These are phyloP conservation scores for Halocaridina rubra DNA, from an alignment of 2,888 invertebrate genomes.

Conservation along the genomic window DNA sequence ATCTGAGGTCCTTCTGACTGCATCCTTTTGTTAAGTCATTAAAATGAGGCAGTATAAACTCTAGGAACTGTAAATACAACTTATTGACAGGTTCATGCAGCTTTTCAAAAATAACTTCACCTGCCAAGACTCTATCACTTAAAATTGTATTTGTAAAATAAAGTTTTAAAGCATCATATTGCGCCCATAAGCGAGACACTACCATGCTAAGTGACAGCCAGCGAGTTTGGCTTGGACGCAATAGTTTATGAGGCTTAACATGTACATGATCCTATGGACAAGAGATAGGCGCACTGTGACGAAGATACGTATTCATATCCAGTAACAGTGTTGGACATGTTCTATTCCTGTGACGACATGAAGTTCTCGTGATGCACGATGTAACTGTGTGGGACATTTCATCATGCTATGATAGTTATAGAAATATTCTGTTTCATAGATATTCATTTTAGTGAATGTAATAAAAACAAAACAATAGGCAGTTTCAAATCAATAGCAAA, in stretches of 20 bases:
- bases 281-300: too few species aligned
- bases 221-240: slow-evolving; percentile 19
- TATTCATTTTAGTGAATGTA: too few species aligned
- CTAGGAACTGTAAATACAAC: slow-evolving; percentile 27
- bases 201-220: slow-evolving; percentile 10
- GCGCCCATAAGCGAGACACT: neutral
- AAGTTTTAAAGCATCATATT: slow-evolving; percentile 13
- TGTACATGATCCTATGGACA: neutral
- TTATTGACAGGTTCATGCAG: slow-evolving; percentile 13
- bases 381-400: too few species aligned
- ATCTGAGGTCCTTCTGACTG: slow-evolving; percentile 24
- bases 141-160: slow-evolving; percentile 17
- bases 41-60: slow-evolving; percentile 18
- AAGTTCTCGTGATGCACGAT: too few species aligned
- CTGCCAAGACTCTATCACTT: slow-evolving; percentile 1
- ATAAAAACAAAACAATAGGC: too few species aligned
- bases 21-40: slow-evolving; percentile 15
- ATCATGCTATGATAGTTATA: too few species aligned
- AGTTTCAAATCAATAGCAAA: too few species aligned
- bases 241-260: slow-evolving; percentile 16
- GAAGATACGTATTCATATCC: too few species aligned
- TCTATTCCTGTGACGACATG: too few species aligned
- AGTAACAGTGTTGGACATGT: too few species aligned
- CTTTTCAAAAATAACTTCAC: neutral
- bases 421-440: too few species aligned